Base-by-base conservation (phyloP, 1,140 invertebrate species). In the Panagrolaimus sp. region DNA sequence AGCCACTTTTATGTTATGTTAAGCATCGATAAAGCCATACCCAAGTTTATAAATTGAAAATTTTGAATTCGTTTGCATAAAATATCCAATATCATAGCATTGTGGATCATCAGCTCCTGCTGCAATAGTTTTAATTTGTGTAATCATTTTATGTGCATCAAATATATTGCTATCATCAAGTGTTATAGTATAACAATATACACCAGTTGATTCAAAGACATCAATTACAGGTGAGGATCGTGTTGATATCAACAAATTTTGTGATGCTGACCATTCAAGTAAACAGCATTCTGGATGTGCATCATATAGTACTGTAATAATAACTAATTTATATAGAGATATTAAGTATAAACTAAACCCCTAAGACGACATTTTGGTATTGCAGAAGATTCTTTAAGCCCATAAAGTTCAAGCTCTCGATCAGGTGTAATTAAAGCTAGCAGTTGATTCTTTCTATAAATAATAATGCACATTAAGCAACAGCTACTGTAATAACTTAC, bases 181-280 rank as follows among this genome's bases (percentile, higher is more conserved):
- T 5, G 11, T 23, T 13, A 64, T 38, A 9, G 42, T 38, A 8
- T 64, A 64, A 20, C 25, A 27, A 38, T 44, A 64, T 13, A 44
- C 45, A 38, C 42, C 63, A 1, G 42, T 64, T 27, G 63, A 64
- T 47, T 64, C 63, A 47, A 64, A 64, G 2, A 64, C 63, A 47
- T 64, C 63, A 44, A 64, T 20, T 13, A 64, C 63, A 25, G 63
- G 16, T 0, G 42, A 23, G 63, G 16, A 44, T 64, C 63, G 20
- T 11, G 63, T 44, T 3, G 63, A 64, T 2, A 64, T 64, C 16
- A 64, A 31, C 3, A 64, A 31, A 64, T 64, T 64, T 20, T 64
- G 42, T n/a, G 63, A 64, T 2, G 63, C 63, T 44, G 63, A 44
- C 63, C 63, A 64, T 64, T 64, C 63, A 23, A 64, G 45, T 11